These are phyloP conservation scores for Periplaneta americana DNA, from an alignment of 1,140 invertebrate species.

Conservation along the genomic window DNA sequence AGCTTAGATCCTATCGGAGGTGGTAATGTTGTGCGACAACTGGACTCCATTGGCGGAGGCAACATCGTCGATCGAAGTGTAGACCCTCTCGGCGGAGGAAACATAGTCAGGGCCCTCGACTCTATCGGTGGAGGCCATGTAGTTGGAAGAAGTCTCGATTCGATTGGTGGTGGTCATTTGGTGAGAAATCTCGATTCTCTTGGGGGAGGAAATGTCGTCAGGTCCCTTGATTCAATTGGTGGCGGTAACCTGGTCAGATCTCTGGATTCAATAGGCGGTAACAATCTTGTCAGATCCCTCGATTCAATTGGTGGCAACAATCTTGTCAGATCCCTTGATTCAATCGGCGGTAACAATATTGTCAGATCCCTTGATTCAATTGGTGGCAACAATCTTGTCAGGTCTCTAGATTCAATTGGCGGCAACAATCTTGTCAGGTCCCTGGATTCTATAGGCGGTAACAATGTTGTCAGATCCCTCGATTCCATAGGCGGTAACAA, in stretches of 20 bases:
- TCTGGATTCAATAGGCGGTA: slow-evolving; percentile 40
- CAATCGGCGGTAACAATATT: slow-evolving; percentile 40
- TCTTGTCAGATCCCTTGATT: slow-evolving; percentile 30
- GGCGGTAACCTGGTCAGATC: slow-evolving; percentile 33
- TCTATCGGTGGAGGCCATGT: slow-evolving; percentile 37
- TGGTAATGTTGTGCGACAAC: slow-evolving; percentile 31
- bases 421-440: slow-evolving; percentile 36
- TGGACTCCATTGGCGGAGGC: not conserved
- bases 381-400: slow-evolving; percentile 39
- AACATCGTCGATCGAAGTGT: slow-evolving; percentile 34
- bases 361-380: slow-evolving; percentile 40
- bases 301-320: not conserved
- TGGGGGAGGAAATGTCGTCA: slow-evolving; percentile 38
- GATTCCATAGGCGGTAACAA: slow-evolving; percentile 18
- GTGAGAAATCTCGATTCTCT: slow-evolving; percentile 30
- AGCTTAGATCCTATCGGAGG: slow-evolving; percentile 40
- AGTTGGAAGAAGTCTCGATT: slow-evolving; percentile 36
- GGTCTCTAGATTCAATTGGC: slow-evolving; percentile 38
- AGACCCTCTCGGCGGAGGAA: slow-evolving; percentile 39
- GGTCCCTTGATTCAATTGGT: slow-evolving; percentile 25
- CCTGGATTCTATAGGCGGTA: slow-evolving; percentile 35
- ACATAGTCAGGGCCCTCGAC: slow-evolving; percentile 35
- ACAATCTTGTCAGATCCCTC: slow-evolving; percentile 39
- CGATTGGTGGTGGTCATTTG: slow-evolving; percentile 39
- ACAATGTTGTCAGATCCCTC: slow-evolving; percentile 32